phyloP scores from a whole-genome alignment of 2,113 vertebrate genomes.

The Myocastor coypus region DNA sequence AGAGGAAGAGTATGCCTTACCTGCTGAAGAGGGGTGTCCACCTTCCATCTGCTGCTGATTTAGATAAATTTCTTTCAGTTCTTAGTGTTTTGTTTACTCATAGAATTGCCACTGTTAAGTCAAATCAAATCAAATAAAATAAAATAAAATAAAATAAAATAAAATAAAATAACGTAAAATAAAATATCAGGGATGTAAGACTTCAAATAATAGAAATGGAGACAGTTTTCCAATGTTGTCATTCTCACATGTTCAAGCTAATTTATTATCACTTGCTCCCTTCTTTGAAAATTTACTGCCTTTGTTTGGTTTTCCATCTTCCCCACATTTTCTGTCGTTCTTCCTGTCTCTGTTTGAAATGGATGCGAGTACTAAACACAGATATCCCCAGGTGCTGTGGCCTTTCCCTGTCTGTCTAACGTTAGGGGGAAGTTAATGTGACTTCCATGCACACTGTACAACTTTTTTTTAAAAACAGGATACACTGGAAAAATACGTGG shows the following conservation, averaged over 20 bases:
- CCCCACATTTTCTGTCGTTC: neutral
- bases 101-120: constrained; percentile 25
- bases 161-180: too few relatives aligned
- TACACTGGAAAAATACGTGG: neutral
- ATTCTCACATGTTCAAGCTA: neutral
- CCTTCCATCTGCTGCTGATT: neutral
- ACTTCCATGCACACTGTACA: neutral
- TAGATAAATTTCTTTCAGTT: constrained; percentile 29
- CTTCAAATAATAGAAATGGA: neutral
- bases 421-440: neutral
- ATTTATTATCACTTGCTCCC: neutral
- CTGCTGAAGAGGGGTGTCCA: neutral
- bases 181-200: neutral
- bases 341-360: constrained; percentile 28
- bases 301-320: neutral
- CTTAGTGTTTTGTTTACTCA: neutral
- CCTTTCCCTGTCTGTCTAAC: neutral
- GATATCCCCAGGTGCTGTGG: neutral
- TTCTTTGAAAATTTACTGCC: neutral
- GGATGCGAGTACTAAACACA: neutral
- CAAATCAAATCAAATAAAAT: too few relatives aligned
- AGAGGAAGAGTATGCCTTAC: neutral
- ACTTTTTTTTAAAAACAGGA: neutral
- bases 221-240: neutral
- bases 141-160: too few relatives aligned